phyloP scores from a whole-genome alignment of 1,140 invertebrate genomes.

The Lethocerus indicus region DNA sequence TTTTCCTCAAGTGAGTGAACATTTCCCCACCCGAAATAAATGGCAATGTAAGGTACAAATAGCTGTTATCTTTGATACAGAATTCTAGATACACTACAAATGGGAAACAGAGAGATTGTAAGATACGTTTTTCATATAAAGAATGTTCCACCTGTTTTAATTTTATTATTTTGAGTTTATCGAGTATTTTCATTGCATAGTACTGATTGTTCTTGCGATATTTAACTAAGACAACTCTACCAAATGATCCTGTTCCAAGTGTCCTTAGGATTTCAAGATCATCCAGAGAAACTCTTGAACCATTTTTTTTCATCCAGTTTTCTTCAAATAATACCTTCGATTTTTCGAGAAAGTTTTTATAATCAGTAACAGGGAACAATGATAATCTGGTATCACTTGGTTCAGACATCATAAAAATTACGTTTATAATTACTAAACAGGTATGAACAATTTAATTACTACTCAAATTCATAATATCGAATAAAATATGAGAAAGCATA shows the following conservation, averaged over 20 bases:
- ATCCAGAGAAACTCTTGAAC: background rate
- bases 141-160: constrained; percentile 76
- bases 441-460: too few species aligned
- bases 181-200: constrained; percentile 83
- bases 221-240: constrained; percentile 67
- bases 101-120: constrained; percentile 61
- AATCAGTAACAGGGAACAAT: too few species aligned
- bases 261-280: constrained; percentile 46
- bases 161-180: constrained; percentile 73
- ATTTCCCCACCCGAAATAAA: constrained; percentile 69
- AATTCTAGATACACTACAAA: constrained; percentile 70
- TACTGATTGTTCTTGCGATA: constrained; percentile 33
- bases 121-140: constrained; percentile 68
- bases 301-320: background rate
- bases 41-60: constrained; percentile 68
- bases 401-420: too few species aligned
- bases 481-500: too few species aligned
- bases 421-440: too few species aligned
- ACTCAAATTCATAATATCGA: too few species aligned
- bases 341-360: background rate
- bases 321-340: background rate
- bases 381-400: too few species aligned
- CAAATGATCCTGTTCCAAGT: constrained; percentile 80
- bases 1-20: constrained; percentile 55
- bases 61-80: constrained; percentile 72